These are phyloP conservation scores for Drosophila trichaetosa DNA, from an alignment of 2,888 invertebrate genomes.

Conservation along the genomic window DNA sequence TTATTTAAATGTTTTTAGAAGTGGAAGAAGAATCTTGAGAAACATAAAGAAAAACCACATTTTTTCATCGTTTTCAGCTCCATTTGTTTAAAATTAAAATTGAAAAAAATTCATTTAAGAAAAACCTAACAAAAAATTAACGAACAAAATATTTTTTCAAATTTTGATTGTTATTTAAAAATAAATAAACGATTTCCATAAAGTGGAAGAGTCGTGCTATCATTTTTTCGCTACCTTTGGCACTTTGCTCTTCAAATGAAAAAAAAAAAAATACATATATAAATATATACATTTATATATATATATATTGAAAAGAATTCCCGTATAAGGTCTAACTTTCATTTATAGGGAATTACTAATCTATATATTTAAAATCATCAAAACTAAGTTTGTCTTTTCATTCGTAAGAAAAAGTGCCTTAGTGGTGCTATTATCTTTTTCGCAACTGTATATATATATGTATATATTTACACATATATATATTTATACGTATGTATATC, in stretches of 20 bases:
- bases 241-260: neutral
- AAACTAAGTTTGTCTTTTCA: neutral
- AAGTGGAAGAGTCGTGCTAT: neutral
- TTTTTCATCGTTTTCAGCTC: neutral
- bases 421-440: neutral
- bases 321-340: neutral
- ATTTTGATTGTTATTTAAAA: neutral
- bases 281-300: conserved; percentile 18
- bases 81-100: neutral
- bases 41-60: fast-evolving
- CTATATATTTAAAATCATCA: neutral
- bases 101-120: neutral
- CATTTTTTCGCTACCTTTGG: neutral
- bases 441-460: neutral
- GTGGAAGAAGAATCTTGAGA: too few species aligned
- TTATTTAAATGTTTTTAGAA: neutral
- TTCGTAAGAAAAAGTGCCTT: neutral
- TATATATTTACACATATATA: neutral
- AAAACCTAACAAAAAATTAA: too few species aligned
- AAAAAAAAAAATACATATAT: neutral
- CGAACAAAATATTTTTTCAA: neutral
- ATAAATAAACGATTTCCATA: neutral
- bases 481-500: conserved; percentile 3
- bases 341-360: neutral
- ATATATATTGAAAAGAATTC: neutral